Conservation (phyloP, 2,888 invertebrate species). For the Sinodicranocentrus sp. region DNA sequence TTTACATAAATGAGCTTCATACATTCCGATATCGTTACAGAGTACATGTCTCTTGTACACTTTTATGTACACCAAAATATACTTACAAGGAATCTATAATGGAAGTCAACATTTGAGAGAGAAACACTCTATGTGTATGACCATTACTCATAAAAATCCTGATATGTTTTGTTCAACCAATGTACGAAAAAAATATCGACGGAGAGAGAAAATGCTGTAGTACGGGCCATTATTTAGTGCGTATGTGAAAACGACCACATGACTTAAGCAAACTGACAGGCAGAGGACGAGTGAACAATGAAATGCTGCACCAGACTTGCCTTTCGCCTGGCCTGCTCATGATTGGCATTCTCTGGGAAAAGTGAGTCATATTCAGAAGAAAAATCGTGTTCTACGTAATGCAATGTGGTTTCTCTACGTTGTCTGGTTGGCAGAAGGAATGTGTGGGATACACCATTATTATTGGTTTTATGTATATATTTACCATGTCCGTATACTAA, state of each 20-base stretch:
- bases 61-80: too few species aligned
- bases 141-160: slow-evolving; percentile 7
- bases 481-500: too few species aligned
- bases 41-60: too few species aligned
- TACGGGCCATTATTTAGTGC: slow-evolving; percentile 1
- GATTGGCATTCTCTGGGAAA: slow-evolving; percentile 33
- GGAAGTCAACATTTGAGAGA: too few species aligned
- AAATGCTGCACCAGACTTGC: slow-evolving; percentile 26
- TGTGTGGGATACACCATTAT: background rate
- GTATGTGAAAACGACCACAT: slow-evolving; percentile 23
- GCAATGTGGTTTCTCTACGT: background rate
- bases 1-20: too few species aligned
- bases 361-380: slow-evolving; percentile 43
- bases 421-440: too few species aligned
- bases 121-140: background rate
- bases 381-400: slow-evolving; percentile 28
- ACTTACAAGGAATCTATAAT: too few species aligned
- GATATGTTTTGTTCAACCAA: background rate
- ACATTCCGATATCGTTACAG: too few species aligned
- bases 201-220: slow-evolving; percentile 4
- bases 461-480: too few species aligned
- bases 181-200: background rate
- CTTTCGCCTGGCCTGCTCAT: slow-evolving; percentile 15
- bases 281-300: slow-evolving; percentile 31
- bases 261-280: slow-evolving; percentile 8